These are phyloP conservation scores for Tapirus terrestris DNA, from an alignment of 2,113 vertebrate species.

Conservation along the genomic window DNA sequence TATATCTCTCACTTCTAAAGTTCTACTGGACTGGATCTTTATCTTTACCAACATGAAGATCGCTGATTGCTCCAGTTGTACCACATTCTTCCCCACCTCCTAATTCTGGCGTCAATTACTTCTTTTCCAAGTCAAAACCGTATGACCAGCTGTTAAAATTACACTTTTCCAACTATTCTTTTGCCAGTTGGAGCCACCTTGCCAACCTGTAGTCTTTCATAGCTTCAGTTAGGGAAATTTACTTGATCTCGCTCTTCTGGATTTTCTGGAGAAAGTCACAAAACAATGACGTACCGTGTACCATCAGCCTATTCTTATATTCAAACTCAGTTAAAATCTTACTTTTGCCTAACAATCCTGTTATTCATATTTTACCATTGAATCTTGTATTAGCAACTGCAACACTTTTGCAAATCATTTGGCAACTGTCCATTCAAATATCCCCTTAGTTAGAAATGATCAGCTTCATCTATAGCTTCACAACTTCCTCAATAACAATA, in stretches of 20 bases:
- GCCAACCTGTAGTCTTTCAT: background rate
- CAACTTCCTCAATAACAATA: background rate
- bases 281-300: background rate
- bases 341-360: background rate
- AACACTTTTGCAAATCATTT: background rate
- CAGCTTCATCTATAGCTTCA: background rate
- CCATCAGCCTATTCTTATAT: background rate
- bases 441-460: background rate
- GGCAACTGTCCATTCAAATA: background rate
- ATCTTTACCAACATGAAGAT: background rate
- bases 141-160: background rate
- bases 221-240: background rate
- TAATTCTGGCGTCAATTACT: background rate
- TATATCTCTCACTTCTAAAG: background rate
- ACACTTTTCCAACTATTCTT: background rate
- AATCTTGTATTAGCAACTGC: background rate
- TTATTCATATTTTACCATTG: background rate
- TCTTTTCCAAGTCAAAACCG: background rate
- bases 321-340: background rate
- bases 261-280: background rate
- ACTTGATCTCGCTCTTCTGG: background rate
- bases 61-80: background rate
- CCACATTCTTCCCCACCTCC: background rate
- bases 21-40: background rate
- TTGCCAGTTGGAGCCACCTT: background rate